phyloP scores from a whole-genome alignment of 2,113 vertebrate species.

The Ochotona curzoniae region DNA sequence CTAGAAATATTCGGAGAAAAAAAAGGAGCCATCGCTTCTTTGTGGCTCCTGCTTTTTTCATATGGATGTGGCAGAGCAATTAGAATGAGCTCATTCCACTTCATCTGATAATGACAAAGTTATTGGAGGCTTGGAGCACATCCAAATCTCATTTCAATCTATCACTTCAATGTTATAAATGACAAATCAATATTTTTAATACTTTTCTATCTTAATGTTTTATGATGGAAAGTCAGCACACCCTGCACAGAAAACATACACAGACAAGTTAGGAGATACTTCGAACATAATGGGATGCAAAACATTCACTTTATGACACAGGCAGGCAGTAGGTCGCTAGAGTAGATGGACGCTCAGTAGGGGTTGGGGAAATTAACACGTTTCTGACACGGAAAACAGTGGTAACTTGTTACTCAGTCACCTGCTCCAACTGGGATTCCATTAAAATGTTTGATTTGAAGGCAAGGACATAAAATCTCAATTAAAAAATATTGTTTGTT shows the following conservation, averaged over 20 bases:
- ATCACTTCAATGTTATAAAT: constrained; percentile 90
- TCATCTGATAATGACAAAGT: constrained; percentile 81
- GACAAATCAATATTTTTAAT: constrained; percentile 95
- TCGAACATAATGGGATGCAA: constrained; percentile 79
- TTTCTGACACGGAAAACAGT: constrained; percentile 63
- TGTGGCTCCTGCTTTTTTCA: constrained; percentile 40
- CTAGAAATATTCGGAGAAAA: neutral
- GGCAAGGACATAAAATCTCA: constrained; percentile 73
- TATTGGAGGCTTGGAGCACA: constrained; percentile 84
- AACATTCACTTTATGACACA: constrained; percentile 68
- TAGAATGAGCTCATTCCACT: constrained; percentile 85
- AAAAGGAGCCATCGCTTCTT: neutral
- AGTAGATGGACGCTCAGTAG: constrained; percentile 67
- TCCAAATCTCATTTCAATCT: constrained; percentile 90
- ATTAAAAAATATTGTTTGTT: constrained; percentile 79
- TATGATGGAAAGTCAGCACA: constrained; percentile 83
- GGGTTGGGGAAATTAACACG: constrained; percentile 73
- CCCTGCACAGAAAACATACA: constrained; percentile 83
- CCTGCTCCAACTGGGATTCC: constrained; percentile 64
- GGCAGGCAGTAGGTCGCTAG: constrained; percentile 57
- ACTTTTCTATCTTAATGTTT: constrained; percentile 89
- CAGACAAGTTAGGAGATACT: constrained; percentile 81
- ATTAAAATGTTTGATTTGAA: constrained; percentile 79
- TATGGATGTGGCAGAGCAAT: constrained; percentile 81
- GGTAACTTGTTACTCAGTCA: constrained; percentile 66